Conservation (phyloP, 2,113 vertebrate species). For the Strix uralensis region DNA sequence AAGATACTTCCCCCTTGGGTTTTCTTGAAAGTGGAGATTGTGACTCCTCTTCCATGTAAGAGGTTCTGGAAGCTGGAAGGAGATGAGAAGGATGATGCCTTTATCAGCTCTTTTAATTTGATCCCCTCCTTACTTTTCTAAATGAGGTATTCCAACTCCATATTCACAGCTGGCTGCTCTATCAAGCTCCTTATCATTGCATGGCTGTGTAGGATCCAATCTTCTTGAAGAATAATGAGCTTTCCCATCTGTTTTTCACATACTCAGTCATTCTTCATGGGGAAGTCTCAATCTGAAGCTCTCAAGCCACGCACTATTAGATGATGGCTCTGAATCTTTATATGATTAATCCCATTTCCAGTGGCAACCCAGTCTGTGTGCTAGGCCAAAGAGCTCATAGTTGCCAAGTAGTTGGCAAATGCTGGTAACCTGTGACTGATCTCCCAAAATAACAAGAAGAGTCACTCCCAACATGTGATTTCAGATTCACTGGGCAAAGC, state of each 20-base stretch:
- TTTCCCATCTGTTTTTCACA: not conserved
- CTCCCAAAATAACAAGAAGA: not conserved
- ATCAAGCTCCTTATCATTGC: not conserved
- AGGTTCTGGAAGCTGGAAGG: not conserved
- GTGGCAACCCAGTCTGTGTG: not conserved
- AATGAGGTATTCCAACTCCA: not conserved
- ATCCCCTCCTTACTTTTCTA: not conserved
- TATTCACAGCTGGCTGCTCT: not conserved
- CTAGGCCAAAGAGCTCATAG: not conserved
- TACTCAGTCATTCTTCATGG: not conserved
- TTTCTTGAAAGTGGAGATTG: not conserved
- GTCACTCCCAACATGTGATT: rapidly evolving
- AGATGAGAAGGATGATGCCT: not conserved
- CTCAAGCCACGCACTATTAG: not conserved
- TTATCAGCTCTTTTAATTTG: not conserved
- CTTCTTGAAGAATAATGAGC: not conserved
- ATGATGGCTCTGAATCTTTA: not conserved
- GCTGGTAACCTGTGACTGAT: not conserved
- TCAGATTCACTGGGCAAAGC: not conserved
- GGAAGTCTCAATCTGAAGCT: not conserved
- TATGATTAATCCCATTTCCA: not conserved
- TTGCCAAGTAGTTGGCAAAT: not conserved
- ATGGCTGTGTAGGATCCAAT: not conserved
- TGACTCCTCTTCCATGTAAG: not conserved
- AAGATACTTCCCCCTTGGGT: not conserved